Base-by-base conservation (phyloP, 2,888 invertebrate genomes). In the Listrodromus nycthemerus region DNA sequence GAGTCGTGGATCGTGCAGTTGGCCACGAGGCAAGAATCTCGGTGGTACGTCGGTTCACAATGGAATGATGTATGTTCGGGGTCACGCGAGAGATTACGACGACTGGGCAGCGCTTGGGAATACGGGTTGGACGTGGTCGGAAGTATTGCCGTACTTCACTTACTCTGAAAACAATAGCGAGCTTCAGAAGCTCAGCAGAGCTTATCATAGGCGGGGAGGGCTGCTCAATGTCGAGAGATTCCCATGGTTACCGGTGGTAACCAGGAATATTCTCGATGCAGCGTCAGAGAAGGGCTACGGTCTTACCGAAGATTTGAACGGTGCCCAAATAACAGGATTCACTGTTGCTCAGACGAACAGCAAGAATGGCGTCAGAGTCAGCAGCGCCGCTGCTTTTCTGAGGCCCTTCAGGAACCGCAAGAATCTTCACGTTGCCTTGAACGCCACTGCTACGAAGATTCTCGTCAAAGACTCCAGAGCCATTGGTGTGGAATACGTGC, bases 1-100 rank as follows among this genome's bases (percentile, higher is more conserved):
- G 13, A 89, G 75, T 3, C 37, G 88, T 10, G 94, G 94, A 1
- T 93, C 94, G 5, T 96, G 96, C 89, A 94, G 93, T 21, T 97
- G 96, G 96, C 95, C 96, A 0, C 94, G 96, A 77, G 97, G 96
- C 1, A 97, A 96, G 91, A 96, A 96, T 84, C 91, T 95, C 89
- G 97, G 97, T 4, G 97, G 97, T 0, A 95, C 95, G 86, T 95
- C 95, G 63, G 96, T 96, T 0, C 95, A 96, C 75, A 97, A 97
- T 90, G 97, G 97, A 0, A 97, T 97, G 97, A 97, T 96, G 95
- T 97, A 97, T 92, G 96, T 96, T 92, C 94, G 97, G 27, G 97
- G 97, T 0, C 96, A 96, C 87, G 95, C 96, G 0, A 95, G 94
- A 1, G 97, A 97, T 93, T 97, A 96, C 93, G 96, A 97, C 90